Conservation (phyloP, 2,113 vertebrate species). For the Lagopus leucura region DNA sequence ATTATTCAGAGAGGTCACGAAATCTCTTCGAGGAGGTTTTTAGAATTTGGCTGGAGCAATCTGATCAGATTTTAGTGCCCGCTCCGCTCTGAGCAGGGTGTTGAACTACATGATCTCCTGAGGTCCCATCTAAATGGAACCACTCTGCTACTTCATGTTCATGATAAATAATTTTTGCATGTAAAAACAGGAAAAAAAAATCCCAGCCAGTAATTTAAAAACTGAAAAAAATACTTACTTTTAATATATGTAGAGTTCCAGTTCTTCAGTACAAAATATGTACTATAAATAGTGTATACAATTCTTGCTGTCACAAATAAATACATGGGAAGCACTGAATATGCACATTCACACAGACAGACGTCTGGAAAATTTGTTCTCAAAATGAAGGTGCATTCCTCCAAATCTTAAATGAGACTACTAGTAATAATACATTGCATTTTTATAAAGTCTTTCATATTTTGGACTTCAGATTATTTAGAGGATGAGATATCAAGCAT, state of each 20-base stretch:
- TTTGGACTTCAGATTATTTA: not conserved
- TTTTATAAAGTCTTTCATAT: not conserved
- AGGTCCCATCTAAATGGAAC: not conserved
- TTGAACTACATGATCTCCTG: not conserved
- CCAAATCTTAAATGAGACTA: not conserved
- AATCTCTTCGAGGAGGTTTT: not conserved
- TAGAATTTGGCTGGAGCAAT: not conserved
- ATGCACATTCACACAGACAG: not conserved
- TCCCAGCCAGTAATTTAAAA: not conserved
- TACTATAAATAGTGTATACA: not conserved
- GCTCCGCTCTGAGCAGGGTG: not conserved
- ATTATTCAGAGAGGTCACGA: not conserved
- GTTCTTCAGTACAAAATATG: not conserved
- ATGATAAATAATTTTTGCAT: not conserved
- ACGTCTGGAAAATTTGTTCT: not conserved
- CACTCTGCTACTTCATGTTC: not conserved
- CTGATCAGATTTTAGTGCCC: not conserved
- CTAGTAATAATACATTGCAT: not conserved
- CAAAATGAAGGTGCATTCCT: not conserved
- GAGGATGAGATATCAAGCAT: not conserved
- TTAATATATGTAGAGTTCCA: not conserved
- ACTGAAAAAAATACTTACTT: not conserved
- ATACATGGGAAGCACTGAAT: not conserved
- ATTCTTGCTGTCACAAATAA: not conserved
- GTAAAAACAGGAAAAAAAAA: not conserved